These are phyloP conservation scores for Alloscopus bannaensis DNA, from an alignment of 2,888 invertebrate species.

Conservation along the genomic window DNA sequence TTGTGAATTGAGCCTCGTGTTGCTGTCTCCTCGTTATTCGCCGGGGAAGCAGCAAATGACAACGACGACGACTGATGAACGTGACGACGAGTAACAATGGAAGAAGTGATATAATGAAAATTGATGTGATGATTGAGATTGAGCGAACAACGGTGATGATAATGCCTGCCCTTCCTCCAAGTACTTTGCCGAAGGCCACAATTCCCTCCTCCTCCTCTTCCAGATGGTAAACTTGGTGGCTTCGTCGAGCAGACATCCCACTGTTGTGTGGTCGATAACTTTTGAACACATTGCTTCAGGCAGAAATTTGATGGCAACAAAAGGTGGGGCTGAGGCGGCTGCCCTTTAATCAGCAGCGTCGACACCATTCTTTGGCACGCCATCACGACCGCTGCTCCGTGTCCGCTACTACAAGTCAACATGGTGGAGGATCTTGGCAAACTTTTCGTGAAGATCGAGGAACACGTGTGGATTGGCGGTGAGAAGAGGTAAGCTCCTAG, in stretches of 20 bases:
- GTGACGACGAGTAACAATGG: constrained; percentile 46
- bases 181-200: background rate
- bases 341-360: background rate
- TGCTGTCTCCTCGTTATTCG: background rate
- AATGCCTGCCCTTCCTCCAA: background rate
- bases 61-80: constrained; percentile 52
- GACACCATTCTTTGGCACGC: no score
- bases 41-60: constrained; percentile 41
- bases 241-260: constrained; percentile 29
- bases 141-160: constrained; percentile 47
- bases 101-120: constrained; percentile 61
- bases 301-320: constrained; percentile 32
- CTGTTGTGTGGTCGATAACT: constrained; percentile 41
- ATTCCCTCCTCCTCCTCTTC: background rate
- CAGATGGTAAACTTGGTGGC: background rate
- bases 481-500: constrained; percentile 72
- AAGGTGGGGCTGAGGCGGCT: constrained; percentile 23
- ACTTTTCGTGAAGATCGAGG: constrained; percentile 73
- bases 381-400: constrained; percentile 10
- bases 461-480: constrained; percentile 73
- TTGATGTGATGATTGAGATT: constrained; percentile 62
- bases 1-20: constrained; percentile 47
- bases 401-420: constrained; percentile 71
- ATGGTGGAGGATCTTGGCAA: constrained; percentile 73
- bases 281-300: constrained; percentile 61